A percentile compares a stretch with the other conserved stretches of the same genome.
These are phyloP conservation scores for Drosophila lini DNA, from an alignment of 1,140 invertebrate species.

Conservation along the genomic window DNA sequence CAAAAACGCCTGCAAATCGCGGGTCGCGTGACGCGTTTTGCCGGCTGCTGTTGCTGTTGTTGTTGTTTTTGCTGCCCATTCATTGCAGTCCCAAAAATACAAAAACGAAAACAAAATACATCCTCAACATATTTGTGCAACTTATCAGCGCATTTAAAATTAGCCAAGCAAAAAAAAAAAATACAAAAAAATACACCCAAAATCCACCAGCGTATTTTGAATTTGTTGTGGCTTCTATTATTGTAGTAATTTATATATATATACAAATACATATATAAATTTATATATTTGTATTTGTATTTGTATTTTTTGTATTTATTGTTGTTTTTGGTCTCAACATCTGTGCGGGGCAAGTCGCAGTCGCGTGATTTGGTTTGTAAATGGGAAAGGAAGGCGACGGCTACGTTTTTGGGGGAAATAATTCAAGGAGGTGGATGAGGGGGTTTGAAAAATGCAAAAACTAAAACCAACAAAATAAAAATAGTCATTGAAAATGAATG, in stretches of 20 bases:
- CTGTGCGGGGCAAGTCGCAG: conserved; percentile 64
- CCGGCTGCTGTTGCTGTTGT: conserved; percentile 27
- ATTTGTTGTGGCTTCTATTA: conserved; percentile 37
- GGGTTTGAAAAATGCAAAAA: conserved; percentile 64
- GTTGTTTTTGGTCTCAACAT: conserved; percentile 48
- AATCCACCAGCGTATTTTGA: conserved; percentile 51
- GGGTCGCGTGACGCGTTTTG: conserved; percentile 53
- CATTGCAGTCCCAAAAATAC: conserved; percentile 49
- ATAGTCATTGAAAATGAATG: conserved; percentile 74
- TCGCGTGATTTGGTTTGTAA: conserved; percentile 81
- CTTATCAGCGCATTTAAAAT: conserved; percentile 82
- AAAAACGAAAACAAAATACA: conserved; percentile 41
- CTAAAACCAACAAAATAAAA: conserved; percentile 72
- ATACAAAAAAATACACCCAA: conserved; percentile 9
- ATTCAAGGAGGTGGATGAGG: not conserved
- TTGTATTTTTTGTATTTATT: not conserved
- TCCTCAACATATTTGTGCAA: conserved; percentile 79
- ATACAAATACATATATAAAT: not conserved
- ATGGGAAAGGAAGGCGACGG: conserved; percentile 56
- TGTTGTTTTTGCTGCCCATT: conserved; percentile 38
- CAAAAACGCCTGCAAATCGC: conserved; percentile 48
- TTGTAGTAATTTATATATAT: conserved; percentile 9
- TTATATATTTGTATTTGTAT: not conserved
- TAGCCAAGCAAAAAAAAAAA: conserved; percentile 39
- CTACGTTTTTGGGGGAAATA: conserved; percentile 10